Conservation (phyloP, 2,888 invertebrate species). For the Torymus auratus region DNA sequence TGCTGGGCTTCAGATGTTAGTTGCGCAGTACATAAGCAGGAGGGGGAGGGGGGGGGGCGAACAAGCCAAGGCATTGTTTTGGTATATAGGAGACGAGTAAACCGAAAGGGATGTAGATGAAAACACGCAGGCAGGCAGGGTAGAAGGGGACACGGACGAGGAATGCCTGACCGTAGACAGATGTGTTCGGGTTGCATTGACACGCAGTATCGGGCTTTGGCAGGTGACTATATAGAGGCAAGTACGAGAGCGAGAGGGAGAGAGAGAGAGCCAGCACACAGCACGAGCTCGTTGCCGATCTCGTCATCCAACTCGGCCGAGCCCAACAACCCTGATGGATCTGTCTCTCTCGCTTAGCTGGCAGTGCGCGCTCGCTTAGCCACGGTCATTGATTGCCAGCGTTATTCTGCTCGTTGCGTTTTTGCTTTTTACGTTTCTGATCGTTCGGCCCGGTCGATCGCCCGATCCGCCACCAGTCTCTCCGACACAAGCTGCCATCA, state of each 20-base stretch:
- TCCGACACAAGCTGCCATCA: no score
- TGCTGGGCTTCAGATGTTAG: no score
- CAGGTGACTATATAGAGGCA: no score
- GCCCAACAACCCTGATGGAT: no score
- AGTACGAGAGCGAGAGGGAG: no score
- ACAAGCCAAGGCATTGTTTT: no score
- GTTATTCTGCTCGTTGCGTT: not conserved
- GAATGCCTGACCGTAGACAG: slow-evolving; percentile 9
- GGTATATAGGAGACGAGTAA: not conserved
- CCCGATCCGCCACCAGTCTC: no score
- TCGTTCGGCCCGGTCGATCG: not conserved
- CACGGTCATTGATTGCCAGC: slow-evolving; percentile 39
- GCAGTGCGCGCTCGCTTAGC: not conserved
- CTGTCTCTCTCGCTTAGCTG: slow-evolving; percentile 6
- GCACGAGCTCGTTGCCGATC: not conserved
- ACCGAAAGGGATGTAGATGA: not conserved
- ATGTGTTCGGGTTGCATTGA: not conserved
- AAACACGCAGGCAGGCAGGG: not conserved
- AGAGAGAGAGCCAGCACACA: no score
- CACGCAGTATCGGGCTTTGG: slow-evolving; percentile 6
- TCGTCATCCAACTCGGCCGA: not conserved
- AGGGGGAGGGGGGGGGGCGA: no score
- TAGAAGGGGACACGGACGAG: not conserved
- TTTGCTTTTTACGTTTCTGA: not conserved
- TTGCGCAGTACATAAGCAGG: no score